Base-by-base conservation (phyloP, 2,113 vertebrate genomes). In the Eclectus roratus region DNA sequence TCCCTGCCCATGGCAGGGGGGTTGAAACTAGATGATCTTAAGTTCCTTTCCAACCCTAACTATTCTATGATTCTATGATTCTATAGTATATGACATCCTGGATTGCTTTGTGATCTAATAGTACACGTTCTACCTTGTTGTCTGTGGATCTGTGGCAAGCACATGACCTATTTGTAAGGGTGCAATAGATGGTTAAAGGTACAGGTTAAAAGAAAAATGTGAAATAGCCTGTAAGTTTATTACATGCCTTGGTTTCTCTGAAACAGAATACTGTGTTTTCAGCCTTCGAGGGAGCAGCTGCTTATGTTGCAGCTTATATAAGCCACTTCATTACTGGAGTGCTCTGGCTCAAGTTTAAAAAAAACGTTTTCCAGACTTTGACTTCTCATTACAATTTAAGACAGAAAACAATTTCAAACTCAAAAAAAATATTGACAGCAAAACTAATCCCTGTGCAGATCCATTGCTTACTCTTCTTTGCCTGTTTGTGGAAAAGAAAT, bases 211-310 rank as follows among this genome's bases (percentile, higher is more conserved):
- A 74, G 28, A 80, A 94, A 89, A 5, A 28, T 7, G 3, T 1
- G 0, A 55, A 88, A 61, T 85, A 58, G 1, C 31, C 29, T 53
- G 5, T 10, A 41, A 63, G 55, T 29, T n/a, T 33, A 20, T 31
- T 58, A 8, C 3, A 37, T 46, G 3, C 28, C 6, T 53, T 64
- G 8, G 31, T 70, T 82, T 77, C 13, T 80, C 64, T 84, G 80
- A 55, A 60, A 28, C 4, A 63, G 31, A 66, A 28, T 28, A 27
- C 17, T 74, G 10, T 18, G 14, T 37, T 53, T 55, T 73, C 31
- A 50, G 60, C 23, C 60, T 92, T 65, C 77, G 37, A 83, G 76
- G 53, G 41, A 77, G 25, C 64, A 89, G 80, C 80, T 86, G 72
- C 53, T 63, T 81, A 28, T 13, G 31, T 0, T 79, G 47, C 65